Conservation (phyloP, 2,113 vertebrate species). For the Daboia siamensis region DNA sequence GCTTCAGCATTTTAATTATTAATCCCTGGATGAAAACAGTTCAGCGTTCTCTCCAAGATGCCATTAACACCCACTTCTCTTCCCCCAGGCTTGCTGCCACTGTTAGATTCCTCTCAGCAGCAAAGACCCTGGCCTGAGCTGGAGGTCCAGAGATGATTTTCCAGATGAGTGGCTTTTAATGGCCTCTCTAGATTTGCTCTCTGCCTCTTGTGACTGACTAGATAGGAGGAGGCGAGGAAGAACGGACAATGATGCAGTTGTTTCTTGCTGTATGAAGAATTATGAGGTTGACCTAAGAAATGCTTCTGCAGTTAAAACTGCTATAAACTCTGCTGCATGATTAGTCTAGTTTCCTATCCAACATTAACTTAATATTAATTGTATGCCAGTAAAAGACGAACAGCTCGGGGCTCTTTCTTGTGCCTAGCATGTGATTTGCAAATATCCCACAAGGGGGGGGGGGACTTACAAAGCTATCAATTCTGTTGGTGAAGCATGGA, state of each 20-base stretch:
- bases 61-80: slow-evolving; percentile 58
- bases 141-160: slow-evolving; percentile 71
- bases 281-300: slow-evolving; percentile 30
- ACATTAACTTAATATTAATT: not conserved
- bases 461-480: not conserved
- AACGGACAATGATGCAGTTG: slow-evolving; percentile 39
- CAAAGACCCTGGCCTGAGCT: slow-evolving; percentile 53
- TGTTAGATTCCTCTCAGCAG: slow-evolving; percentile 55
- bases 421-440: not conserved
- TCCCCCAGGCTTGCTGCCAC: slow-evolving; percentile 41
- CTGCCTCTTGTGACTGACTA: slow-evolving; percentile 54
- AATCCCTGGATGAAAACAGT: slow-evolving; percentile 56
- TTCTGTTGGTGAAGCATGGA: not conserved
- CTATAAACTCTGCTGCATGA: not conserved
- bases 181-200: slow-evolving; percentile 60
- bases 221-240: slow-evolving; percentile 35
- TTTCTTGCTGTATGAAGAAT: slow-evolving; percentile 19
- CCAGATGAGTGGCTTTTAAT: slow-evolving; percentile 70
- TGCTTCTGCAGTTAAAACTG: slow-evolving; percentile 16
- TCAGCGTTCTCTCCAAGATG: slow-evolving; percentile 50
- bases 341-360: not conserved
- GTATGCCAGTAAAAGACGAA: not conserved
- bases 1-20: slow-evolving; percentile 62
- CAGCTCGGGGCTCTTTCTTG: not conserved
- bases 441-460: not conserved